phyloP scores from a whole-genome alignment of 2,797 vertebrate genomes.

The Tangara arthus region DNA sequence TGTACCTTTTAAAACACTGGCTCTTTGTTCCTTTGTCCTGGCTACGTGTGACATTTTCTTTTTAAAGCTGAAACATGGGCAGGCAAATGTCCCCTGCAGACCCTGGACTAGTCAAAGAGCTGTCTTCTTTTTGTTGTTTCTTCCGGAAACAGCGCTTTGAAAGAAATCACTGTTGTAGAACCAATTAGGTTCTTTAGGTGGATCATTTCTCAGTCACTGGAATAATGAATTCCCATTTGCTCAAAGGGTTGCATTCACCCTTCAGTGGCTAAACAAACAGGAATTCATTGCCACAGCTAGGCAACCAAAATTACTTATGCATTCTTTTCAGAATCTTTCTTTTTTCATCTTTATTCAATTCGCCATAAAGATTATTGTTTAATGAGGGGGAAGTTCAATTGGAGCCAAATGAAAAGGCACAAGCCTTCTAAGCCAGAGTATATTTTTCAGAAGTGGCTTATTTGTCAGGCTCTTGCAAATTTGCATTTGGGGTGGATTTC shows the following conservation, averaged over 20 bases:
- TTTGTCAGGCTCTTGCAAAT: background rate
- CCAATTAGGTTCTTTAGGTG: conserved; percentile 58
- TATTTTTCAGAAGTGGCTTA: conserved; percentile 16
- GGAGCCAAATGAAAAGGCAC: background rate
- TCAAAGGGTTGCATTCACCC: conserved; percentile 57
- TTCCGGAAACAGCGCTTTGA: conserved; percentile 35
- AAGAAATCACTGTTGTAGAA: conserved; percentile 52
- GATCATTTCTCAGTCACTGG: conserved; percentile 55
- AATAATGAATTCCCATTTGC: conserved; percentile 63
- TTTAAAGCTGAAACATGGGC: conserved; percentile 27
- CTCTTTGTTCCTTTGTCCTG: conserved; percentile 29
- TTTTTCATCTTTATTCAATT: conserved; percentile 24
- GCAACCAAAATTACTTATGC: conserved; percentile 52
- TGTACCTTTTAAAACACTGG: conserved; percentile 15
- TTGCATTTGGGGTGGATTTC: background rate
- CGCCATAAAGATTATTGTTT: conserved; percentile 33
- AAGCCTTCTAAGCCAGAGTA: background rate
- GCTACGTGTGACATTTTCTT: background rate
- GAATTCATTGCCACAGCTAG: conserved; percentile 62
- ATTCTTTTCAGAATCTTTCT: conserved; percentile 39
- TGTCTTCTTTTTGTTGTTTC: conserved; percentile 31
- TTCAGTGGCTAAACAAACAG: conserved; percentile 59
- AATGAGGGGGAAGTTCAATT: conserved; percentile 46
- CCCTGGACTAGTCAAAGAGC: conserved; percentile 26
- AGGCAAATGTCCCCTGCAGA: conserved; percentile 31